Percentiles rank a stretch among this genome's conserved stretches.
These are phyloP conservation scores for Plectropomus leopardus DNA, from an alignment of 2,113 vertebrate genomes.

Conservation along the genomic window DNA sequence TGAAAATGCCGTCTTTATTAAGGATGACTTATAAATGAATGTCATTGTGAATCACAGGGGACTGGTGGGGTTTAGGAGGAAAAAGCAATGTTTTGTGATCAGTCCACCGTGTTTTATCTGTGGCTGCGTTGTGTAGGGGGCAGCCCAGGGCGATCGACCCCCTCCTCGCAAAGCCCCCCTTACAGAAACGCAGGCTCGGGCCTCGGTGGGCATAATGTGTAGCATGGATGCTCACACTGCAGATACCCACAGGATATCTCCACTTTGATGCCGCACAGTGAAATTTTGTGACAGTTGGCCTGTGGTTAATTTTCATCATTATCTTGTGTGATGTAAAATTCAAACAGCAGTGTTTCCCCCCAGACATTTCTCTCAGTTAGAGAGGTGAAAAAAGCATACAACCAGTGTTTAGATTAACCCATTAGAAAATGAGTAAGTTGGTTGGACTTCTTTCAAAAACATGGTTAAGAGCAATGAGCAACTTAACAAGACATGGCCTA, in stretches of 20 bases:
- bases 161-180: conserved; percentile 12
- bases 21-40: conserved; percentile 81
- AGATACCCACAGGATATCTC: conserved; percentile 67
- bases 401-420: conserved; percentile 53
- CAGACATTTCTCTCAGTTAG: conserved; percentile 18
- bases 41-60: conserved; percentile 77
- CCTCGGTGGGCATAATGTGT: conserved; percentile 57
- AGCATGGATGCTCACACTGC: conserved; percentile 51
- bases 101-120: conserved; percentile 60
- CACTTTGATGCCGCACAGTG: conserved; percentile 50
- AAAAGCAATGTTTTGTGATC: conserved; percentile 69
- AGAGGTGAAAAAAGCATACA: background rate
- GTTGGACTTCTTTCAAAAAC: too few species aligned
- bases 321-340: conserved; percentile 51
- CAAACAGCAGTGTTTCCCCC: conserved; percentile 46
- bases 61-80: conserved; percentile 63
- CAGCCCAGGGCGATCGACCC: conserved; percentile 51
- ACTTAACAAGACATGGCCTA: too few species aligned
- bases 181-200: conserved; percentile 24
- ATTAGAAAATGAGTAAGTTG: too few species aligned
- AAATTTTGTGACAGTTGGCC: conserved; percentile 54
- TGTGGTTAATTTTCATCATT: conserved; percentile 64
- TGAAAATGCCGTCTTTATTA: conserved; percentile 77
- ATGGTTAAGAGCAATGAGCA: too few species aligned
- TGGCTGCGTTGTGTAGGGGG: conserved; percentile 16